Percentiles rank a stretch among this genome's conserved stretches.
Evolutionary conservation across 2,888 invertebrate genomes (phyloP).

Genomic region (Eudasyphora cyanicolor): DNA sequence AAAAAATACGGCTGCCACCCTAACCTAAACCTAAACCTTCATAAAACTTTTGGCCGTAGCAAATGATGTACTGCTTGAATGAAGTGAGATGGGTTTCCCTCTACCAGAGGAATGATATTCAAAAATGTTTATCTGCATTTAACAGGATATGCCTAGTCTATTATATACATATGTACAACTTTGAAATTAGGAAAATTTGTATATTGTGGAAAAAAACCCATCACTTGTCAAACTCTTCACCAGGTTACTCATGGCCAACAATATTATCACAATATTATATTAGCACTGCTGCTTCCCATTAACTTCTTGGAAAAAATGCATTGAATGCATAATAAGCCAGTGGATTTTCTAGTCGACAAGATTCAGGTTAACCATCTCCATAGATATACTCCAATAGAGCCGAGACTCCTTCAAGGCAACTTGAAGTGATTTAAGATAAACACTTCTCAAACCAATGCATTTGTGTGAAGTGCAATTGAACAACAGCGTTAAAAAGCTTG

Average conservation of each 20-base stretch:
- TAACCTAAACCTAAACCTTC: no score
- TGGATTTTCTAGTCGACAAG: conserved; percentile 20
- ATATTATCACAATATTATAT: neutral
- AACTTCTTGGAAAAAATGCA: conserved; percentile 17
- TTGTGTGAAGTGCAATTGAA: neutral
- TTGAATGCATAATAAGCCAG: conserved; percentile 49
- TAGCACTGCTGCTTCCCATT: neutral
- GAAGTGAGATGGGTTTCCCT: no score
- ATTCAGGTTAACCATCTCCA: neutral
- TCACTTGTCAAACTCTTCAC: neutral
- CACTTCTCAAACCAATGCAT: neutral
- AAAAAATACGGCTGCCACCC: no score
- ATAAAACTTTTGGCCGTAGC: no score
- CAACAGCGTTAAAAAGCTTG: neutral
- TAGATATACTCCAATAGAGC: neutral
- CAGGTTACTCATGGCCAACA: neutral
- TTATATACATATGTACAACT: no score
- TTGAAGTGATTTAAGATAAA: conserved; percentile 34
- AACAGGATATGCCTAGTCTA: no score
- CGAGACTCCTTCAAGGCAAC: neutral
- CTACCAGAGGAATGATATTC: no score
- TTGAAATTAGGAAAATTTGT: no score
- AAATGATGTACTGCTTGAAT: no score
- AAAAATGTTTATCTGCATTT: no score
- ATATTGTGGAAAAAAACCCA: neutral